Base-by-base conservation (phyloP, 2,113 vertebrate species). In the Spheniscus mendiculus region DNA sequence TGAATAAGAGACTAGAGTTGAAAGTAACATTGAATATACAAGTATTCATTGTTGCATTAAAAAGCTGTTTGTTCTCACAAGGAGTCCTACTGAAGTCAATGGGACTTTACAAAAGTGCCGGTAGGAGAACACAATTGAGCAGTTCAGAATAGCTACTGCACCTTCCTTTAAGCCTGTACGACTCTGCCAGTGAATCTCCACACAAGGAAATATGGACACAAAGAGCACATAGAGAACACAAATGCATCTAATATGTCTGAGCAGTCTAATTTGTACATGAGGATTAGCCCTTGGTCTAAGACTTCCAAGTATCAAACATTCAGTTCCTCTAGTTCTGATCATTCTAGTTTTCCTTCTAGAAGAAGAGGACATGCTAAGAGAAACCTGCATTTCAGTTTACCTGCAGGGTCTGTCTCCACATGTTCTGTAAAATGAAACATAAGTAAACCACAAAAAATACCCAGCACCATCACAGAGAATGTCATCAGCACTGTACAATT, bases 1-100 rank as follows among this genome's bases (percentile, higher is more conserved):
- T 97, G 96, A 98, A 98, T 95, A 87, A 85, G 90, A 97, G 87
- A 74, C 66, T 44, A 58, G 19, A 82, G 36, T 49, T 72, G 47
- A 70, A 96, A 91, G 30, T 66, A 85, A 59, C 12, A 38, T 4
- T 66, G 67, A 84, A 78, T 50, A 89, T 22, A 55, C 52, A 83
- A 62, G 45, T 40, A 71, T 42, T 87, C 30, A 30, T 15, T 38
- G 71, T 34, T 79, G 70, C 47, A 89, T 71, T 85, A 91, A 71
- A 79, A 65, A 83, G 44, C 52, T 92, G 40, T 49, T 71, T 53
- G 23, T 69, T 83, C 25, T 71, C 67, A 58, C 32, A 58, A 56
- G 15, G 25, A 79, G 36, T n/a, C n/a, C 36, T 84, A 30, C 32
- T 59, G 42, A 56, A 86, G 71, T 53, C 47, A 70, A 56, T 11